These are phyloP conservation scores for Nephrocerus scutellatus DNA, from an alignment of 2,888 invertebrate species.

Conservation along the genomic window DNA sequence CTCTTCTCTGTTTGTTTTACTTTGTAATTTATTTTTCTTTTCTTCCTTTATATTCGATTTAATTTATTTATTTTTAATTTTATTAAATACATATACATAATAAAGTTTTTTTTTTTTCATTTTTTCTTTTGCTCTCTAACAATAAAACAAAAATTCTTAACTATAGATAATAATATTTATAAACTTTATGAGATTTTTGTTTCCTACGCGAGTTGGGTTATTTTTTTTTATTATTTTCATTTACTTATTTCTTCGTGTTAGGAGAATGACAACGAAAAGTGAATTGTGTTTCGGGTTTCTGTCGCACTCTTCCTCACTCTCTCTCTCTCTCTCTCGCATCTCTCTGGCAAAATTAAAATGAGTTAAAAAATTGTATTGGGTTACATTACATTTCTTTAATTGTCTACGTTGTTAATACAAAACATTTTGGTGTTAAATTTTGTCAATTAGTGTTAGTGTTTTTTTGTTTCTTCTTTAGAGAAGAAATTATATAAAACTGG, in stretches of 20 bases:
- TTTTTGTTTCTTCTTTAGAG: no score
- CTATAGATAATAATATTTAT: constrained; percentile 19
- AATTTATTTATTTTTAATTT: constrained; percentile 7
- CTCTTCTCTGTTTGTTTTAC: constrained; percentile 2
- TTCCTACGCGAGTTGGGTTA: constrained; percentile 13
- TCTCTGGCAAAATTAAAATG: no score
- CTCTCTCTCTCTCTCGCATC: no score
- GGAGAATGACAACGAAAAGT: constrained; percentile 18
- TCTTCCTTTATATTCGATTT: constrained; percentile 15
- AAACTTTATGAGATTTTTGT: constrained; percentile 18
- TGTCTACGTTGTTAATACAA: no score
- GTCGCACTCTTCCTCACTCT: no score
- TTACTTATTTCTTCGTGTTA: constrained; percentile 8
- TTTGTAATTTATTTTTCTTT: constrained; percentile 6
- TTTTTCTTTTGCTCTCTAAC: constrained; percentile 5
- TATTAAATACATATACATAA: constrained; percentile 20
- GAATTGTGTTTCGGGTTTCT: constrained; percentile 12
- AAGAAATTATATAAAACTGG: no score
- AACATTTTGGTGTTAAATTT: no score
- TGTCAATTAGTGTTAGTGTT: no score
- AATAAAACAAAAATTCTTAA: constrained; percentile 13
- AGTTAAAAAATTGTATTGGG: no score
- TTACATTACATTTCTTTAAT: no score
- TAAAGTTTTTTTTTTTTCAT: constrained; percentile 14
- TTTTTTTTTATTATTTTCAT: constrained; percentile 7